Evolutionary conservation across 1,140 invertebrate species (phyloP).

Genomic region (Drosophila watanabei): DNA sequence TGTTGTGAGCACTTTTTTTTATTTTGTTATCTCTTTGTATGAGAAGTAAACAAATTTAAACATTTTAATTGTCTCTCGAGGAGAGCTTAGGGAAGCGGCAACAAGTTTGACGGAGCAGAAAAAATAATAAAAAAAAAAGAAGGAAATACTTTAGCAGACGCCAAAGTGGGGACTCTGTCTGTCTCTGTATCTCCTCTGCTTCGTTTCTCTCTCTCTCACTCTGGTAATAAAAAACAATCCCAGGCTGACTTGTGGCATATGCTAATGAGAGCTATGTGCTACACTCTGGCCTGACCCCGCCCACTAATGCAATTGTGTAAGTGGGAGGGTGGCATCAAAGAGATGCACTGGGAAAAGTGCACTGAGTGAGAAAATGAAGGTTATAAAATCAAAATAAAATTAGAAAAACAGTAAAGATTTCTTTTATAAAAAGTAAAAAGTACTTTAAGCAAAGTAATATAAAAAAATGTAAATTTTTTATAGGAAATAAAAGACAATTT

Average conservation of each 20-base stretch:
- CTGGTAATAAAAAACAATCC: constrained; percentile 43
- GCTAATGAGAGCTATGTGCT: constrained; percentile 73
- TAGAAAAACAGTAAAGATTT: neutral
- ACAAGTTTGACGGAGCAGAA: constrained; percentile 18
- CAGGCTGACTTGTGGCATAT: constrained; percentile 75
- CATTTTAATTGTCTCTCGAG: constrained; percentile 39
- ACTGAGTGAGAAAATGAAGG: neutral
- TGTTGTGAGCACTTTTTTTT: neutral
- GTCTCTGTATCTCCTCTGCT: neutral
- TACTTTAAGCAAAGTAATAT: neutral
- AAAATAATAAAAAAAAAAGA: neutral
- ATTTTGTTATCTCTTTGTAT: neutral
- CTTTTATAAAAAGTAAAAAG: neutral
- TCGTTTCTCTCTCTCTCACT: neutral
- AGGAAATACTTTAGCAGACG: constrained; percentile 19
- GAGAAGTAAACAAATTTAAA: constrained; percentile 35
- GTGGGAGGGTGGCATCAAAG: constrained; percentile 14
- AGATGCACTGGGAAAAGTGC: constrained; percentile 5
- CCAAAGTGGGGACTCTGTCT: constrained; percentile 37
- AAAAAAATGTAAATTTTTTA: neutral
- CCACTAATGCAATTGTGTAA: constrained; percentile 45
- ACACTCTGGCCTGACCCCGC: constrained; percentile 13
- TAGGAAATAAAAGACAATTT: neutral
- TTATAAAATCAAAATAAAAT: neutral
- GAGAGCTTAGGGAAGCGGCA: constrained; percentile 14